phyloP scores from a whole-genome alignment of 2,113 vertebrate genomes.

The Trichomycterus rosablanca region DNA sequence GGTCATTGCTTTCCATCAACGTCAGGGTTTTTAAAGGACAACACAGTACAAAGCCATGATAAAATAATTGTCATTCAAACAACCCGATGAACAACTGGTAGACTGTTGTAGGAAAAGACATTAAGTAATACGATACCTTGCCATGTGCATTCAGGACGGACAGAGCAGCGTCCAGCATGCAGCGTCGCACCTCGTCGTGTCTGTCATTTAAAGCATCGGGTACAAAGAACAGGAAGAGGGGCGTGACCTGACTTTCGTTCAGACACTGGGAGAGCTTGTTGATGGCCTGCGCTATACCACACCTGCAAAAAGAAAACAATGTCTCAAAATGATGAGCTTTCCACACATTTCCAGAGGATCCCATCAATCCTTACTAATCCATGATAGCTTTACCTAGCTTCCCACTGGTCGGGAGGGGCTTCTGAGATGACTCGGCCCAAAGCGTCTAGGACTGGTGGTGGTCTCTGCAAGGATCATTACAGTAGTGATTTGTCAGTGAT shows the following conservation, averaged over 20 bases:
- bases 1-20: too few relatives aligned
- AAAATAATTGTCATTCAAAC: too few relatives aligned
- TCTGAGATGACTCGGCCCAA: slow-evolving; percentile 94
- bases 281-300: slow-evolving; percentile 89
- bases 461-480: slow-evolving; percentile 70
- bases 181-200: slow-evolving; percentile 86
- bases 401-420: slow-evolving; percentile 94
- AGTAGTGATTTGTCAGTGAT: too few relatives aligned
- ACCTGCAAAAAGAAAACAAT: slow-evolving; percentile 67
- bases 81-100: background rate
- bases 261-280: slow-evolving; percentile 90
- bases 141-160: slow-evolving; percentile 91
- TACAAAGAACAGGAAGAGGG: slow-evolving; percentile 94
- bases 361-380: too few relatives aligned
- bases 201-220: slow-evolving; percentile 96
- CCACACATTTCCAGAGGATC: too few relatives aligned
- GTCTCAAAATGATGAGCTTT: too few relatives aligned
- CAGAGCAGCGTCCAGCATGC: slow-evolving; percentile 93
- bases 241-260: slow-evolving; percentile 86
- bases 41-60: too few relatives aligned
- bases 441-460: slow-evolving; percentile 90
- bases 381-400: slow-evolving; percentile 92
- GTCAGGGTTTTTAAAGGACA: too few relatives aligned
- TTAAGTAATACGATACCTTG: slow-evolving; percentile 73
- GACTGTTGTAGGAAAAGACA: background rate